These are phyloP conservation scores for Eupithecia exiguata DNA, from an alignment of 2,888 invertebrate species.

Conservation along the genomic window DNA sequence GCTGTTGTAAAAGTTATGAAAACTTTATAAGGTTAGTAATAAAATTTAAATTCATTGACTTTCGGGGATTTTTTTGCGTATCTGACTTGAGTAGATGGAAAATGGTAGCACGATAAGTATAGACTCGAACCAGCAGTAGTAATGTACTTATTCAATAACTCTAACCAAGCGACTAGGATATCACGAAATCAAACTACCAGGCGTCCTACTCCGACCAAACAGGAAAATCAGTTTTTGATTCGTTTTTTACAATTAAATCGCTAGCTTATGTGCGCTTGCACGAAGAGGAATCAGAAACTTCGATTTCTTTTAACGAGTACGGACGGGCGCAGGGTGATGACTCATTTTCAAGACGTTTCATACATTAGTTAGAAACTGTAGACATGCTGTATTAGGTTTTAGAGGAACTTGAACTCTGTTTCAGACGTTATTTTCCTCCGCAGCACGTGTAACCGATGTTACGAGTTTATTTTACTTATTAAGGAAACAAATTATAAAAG, in stretches of 20 bases:
- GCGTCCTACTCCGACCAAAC: no score
- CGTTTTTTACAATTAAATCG: no score
- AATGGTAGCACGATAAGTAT: no score
- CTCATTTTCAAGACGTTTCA: background rate
- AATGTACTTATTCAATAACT: no score
- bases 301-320: no score
- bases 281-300: no score
- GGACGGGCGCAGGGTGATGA: no score
- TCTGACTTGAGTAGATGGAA: background rate
- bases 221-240: no score
- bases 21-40: background rate
- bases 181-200: background rate
- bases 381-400: background rate
- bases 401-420: background rate
- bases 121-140: no score
- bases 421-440: background rate
- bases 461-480: background rate
- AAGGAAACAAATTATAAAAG: background rate
- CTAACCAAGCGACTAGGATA: no score
- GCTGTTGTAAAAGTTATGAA: background rate
- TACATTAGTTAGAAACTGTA: background rate
- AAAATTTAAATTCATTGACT: background rate
- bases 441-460: background rate
- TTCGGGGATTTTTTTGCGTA: background rate
- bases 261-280: no score